A percentile compares a stretch with the other conserved stretches of the same genome.
Conservation (phyloP, 2,113 vertebrate species). For the Burhinus oedicnemus region DNA sequence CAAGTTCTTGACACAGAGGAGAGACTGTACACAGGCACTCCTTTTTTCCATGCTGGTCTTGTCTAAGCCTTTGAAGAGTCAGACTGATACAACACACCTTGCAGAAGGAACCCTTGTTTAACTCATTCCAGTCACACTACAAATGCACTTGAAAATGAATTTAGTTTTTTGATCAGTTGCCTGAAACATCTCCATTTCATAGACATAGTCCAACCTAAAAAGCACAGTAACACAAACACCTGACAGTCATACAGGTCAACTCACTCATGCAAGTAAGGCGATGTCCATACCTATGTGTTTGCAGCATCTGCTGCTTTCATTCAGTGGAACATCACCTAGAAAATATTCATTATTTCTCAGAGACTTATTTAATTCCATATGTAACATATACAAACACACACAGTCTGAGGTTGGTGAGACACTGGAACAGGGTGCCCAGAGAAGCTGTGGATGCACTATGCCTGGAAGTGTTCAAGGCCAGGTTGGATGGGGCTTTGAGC, state of each 20-base stretch:
- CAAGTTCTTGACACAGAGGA: neutral
- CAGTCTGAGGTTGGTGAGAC: too few relatives aligned
- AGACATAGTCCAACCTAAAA: neutral
- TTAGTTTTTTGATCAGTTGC: neutral
- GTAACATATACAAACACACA: neutral
- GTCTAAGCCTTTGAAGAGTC: neutral
- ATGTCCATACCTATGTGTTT: neutral
- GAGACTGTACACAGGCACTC: neutral
- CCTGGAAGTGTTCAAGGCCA: too few relatives aligned
- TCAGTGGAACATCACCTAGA: neutral
- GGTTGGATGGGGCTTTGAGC: too few relatives aligned
- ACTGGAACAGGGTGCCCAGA: too few relatives aligned
- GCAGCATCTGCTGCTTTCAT: neutral
- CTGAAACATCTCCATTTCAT: neutral
- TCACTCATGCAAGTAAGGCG: neutral
- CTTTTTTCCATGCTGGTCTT: conserved; percentile 11
- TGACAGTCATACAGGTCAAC: neutral
- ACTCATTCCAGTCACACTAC: neutral
- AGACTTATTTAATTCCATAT: neutral
- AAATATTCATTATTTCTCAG: neutral
- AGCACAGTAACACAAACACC: neutral
- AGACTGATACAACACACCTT: neutral
- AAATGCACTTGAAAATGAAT: neutral
- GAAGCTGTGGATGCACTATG: too few relatives aligned
- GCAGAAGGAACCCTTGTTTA: neutral